A percentile compares a stretch with the other conserved stretches of the same genome.
Evolutionary conservation across 1,140 invertebrate species (phyloP).

Genomic region (Luehdorfia chinensis): DNA sequence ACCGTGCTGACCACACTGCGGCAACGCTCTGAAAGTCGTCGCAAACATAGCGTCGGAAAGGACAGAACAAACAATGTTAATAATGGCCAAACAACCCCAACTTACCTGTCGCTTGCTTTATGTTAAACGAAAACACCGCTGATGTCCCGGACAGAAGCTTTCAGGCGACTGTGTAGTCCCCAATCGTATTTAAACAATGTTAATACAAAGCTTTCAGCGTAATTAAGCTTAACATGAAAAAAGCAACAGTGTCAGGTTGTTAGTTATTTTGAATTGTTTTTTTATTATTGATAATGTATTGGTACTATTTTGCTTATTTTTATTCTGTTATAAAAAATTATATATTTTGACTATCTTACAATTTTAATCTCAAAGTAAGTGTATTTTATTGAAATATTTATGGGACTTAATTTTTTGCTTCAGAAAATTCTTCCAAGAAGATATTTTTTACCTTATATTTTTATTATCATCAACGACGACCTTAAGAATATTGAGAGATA

Average conservation of each 20-base stretch:
- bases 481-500: too few species aligned
- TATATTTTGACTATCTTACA: too few species aligned
- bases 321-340: too few species aligned
- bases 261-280: too few species aligned
- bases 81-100: slow-evolving; percentile 35
- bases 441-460: too few species aligned
- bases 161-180: neutral
- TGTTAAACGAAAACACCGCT: slow-evolving; percentile 28
- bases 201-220: slow-evolving; percentile 3
- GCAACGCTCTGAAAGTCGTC: slow-evolving; percentile 10
- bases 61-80: slow-evolving; percentile 37
- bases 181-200: slow-evolving; percentile 11
- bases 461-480: too few species aligned
- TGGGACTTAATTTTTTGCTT: too few species aligned
- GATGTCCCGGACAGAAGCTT: slow-evolving; percentile 11
- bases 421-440: too few species aligned
- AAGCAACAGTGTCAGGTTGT: too few species aligned
- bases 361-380: too few species aligned
- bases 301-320: too few species aligned
- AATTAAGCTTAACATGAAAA: neutral
- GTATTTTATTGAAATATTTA: too few species aligned
- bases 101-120: slow-evolving; percentile 33
- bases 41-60: slow-evolving; percentile 18
- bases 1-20: neutral
- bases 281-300: neutral